Evolutionary conservation across 1,140 invertebrate species (phyloP).

Genomic region (Pseudomyrmex cubaensis): DNA sequence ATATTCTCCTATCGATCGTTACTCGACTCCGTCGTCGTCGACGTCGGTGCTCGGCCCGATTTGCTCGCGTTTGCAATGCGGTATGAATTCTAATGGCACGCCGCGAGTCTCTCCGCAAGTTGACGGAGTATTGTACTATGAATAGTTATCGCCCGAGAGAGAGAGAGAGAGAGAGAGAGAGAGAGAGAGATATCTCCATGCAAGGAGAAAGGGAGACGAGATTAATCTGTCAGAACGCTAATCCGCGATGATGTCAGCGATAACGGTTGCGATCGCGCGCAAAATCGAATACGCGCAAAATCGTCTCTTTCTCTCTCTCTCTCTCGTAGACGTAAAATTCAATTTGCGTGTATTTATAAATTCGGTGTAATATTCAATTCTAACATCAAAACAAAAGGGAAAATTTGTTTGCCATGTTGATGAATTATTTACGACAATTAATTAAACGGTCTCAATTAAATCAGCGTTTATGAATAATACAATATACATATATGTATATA

Average conservation of each 20-base stretch:
- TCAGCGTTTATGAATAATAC: background rate
- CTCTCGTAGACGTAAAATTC: background rate
- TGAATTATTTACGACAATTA: no score
- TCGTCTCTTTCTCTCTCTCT: no score
- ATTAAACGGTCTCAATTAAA: background rate
- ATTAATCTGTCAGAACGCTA: conserved; percentile 29
- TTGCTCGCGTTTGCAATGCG: conserved; percentile 34
- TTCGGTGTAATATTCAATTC: background rate
- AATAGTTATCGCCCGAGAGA: conserved; percentile 33
- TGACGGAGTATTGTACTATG: conserved; percentile 12
- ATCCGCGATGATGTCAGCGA: background rate
- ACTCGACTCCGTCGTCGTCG: background rate
- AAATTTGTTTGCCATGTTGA: no score
- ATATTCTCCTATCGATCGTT: conserved; percentile 32
- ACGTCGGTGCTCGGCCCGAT: background rate
- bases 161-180: background rate
- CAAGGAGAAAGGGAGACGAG: background rate
- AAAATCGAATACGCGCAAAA: no score
- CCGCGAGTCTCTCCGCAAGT: conserved; percentile 43
- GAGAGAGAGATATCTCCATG: background rate
- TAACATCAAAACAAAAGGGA: no score
- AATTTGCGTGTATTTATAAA: background rate
- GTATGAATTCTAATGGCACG: conserved; percentile 43
- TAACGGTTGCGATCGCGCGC: background rate
- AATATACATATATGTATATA: no score